Percentiles rank a stretch among this genome's conserved stretches.
phyloP scores from a whole-genome alignment of 2,888 invertebrate genomes.

The Dryomyza anilis region DNA sequence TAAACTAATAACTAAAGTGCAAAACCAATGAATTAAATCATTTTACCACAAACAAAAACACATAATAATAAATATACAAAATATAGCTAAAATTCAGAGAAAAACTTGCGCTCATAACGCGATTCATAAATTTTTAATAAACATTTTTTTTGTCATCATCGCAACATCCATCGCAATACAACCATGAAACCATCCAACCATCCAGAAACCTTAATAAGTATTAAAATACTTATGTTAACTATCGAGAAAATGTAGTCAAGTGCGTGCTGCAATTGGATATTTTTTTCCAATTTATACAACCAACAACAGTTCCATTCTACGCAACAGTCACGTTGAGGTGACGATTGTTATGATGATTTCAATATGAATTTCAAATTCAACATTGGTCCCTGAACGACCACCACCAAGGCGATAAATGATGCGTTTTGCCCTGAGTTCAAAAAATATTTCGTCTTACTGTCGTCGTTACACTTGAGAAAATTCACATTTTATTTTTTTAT shows the following conservation, averaged over 20 bases:
- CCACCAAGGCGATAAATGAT: background rate
- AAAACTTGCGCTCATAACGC: background rate
- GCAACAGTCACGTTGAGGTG: background rate
- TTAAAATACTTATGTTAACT: too few relatives aligned
- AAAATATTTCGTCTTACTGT: too few relatives aligned
- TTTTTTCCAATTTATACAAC: too few relatives aligned
- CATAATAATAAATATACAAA: background rate
- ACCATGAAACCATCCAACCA: too few relatives aligned
- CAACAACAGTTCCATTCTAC: too few relatives aligned
- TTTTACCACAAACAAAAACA: background rate
- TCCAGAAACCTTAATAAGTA: too few relatives aligned
- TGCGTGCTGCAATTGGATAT: too few relatives aligned
- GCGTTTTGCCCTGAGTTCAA: too few relatives aligned
- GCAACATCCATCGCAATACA: too few relatives aligned
- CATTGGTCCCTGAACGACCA: background rate
- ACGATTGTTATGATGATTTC: constrained; percentile 5
- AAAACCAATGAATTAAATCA: background rate
- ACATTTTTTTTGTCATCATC: background rate
- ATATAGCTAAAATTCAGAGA: background rate
- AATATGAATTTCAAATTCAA: background rate
- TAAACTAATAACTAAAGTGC: background rate
- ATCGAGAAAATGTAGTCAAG: too few relatives aligned
- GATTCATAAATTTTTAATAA: constrained; percentile 1
- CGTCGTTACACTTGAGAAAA: constrained; percentile 1
- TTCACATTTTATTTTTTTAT: background rate